These are phyloP conservation scores for Spinibarbus caldwelli DNA, from an alignment of 2,797 vertebrate species.

Conservation along the genomic window DNA sequence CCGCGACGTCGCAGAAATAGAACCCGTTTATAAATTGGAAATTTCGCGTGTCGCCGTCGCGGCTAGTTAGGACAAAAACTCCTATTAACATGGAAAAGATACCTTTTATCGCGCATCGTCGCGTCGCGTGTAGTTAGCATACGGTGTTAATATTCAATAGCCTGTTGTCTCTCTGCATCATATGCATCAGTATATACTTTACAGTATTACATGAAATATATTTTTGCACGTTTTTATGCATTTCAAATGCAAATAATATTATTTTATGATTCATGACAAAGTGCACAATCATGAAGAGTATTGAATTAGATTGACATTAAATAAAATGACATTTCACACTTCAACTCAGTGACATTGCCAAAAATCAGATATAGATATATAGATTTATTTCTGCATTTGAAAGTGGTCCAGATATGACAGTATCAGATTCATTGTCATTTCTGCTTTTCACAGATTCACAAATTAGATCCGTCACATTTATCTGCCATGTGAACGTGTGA, in stretches of 20 bases:
- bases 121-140: too few relatives aligned
- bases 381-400: neutral
- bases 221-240: neutral
- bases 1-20: too few relatives aligned
- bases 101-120: too few relatives aligned
- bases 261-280: neutral
- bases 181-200: neutral
- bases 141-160: neutral
- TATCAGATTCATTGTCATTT: neutral
- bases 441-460: neutral
- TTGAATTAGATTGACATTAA: too few relatives aligned
- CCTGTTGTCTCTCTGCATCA: neutral
- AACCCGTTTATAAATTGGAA: too few relatives aligned
- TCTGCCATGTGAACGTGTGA: neutral
- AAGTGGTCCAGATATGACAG: neutral
- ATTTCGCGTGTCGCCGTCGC: too few relatives aligned
- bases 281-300: too few relatives aligned
- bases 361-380: neutral
- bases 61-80: too few relatives aligned
- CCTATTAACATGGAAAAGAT: too few relatives aligned
- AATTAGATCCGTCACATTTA: neutral
- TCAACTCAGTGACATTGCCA: neutral
- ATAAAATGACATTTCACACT: neutral
- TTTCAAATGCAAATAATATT: neutral
- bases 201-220: neutral